Evolutionary conservation across 2,113 vertebrate species (phyloP), one percentile per base, ranked within the genome.

Genomic region (Neolamprologus toae): DNA sequence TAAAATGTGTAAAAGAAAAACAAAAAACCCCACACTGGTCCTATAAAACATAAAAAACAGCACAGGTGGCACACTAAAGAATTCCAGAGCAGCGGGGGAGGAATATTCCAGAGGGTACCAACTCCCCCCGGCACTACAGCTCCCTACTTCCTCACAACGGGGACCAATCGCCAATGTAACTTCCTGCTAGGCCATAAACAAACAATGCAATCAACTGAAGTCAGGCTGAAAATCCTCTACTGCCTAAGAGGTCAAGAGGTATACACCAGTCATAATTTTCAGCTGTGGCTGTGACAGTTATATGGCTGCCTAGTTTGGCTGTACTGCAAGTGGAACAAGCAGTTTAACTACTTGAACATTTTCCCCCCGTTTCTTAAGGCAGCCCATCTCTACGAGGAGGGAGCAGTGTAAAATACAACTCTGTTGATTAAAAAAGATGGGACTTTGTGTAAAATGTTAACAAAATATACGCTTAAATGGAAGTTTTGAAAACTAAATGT

Each of bases 131-230:
- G 63, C 42, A n/a, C 84, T 84, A 53, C 59, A 86, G 83, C 68
- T 87, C 85, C 21, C 85, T 37, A 89, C 91, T 94, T 95, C 90
- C 92, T 93, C 89, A 86, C 89, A 91, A 92, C 53, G 49, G 93
- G 89, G 91, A 92, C 89, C 88, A 81, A 84, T 89, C 87, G 81
- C 73, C 88, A 82, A 55, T 92, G 91, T 89, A 89, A 91, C 94
- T 92, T 95, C 94, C 94, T 95, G 86, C 83, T 78, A 80, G 90
- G 88, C 84, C 93, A 95, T 96, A 94, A 96, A 96, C 94, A 95
- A 95, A 94, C 92, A 94, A 90, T 86, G 92, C 90, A 92, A 92
- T 92, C 89, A 93, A 92, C 92, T 95, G 92, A 94, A 94, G 88
- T 94, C 91, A 92, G 84, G 86, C 94, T 92, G 91, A 95, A 95